Conservation (phyloP, 2,797 vertebrate genomes). For the Thaleichthys pacificus region DNA sequence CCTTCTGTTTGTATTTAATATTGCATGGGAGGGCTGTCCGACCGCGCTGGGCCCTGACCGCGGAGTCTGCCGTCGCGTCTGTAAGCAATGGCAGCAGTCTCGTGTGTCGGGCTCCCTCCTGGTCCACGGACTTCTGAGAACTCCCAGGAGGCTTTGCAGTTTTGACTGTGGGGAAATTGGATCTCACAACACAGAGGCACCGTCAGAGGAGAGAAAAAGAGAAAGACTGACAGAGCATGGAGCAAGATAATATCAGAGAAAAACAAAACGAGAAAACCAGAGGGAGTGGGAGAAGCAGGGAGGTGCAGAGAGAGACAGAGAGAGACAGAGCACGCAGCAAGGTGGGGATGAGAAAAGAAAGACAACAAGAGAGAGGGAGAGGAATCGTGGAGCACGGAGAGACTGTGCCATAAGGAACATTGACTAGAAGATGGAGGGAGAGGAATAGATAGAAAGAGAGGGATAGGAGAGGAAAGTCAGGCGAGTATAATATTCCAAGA, state of each 20-base stretch:
- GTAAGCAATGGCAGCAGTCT: slow-evolving; percentile 57
- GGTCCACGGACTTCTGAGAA: slow-evolving; percentile 35
- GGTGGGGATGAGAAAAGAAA: slow-evolving; percentile 17
- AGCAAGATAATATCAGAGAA: slow-evolving; percentile 31
- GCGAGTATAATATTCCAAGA: slow-evolving; percentile 24
- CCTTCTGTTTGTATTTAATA: slow-evolving; percentile 93
- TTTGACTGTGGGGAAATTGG: slow-evolving; percentile 67
- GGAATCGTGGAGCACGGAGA: slow-evolving; percentile 32
- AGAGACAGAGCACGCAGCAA: slow-evolving; percentile 22
- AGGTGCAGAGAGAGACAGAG: slow-evolving; percentile 26
- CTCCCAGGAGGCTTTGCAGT: slow-evolving; percentile 56
- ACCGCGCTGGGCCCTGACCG: slow-evolving; percentile 47
- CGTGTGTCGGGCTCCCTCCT: slow-evolving; percentile 47
- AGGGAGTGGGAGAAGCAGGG: slow-evolving; percentile 17
- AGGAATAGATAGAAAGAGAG: slow-evolving; percentile 55
- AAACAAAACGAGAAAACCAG: slow-evolving; percentile 32
- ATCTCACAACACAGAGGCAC: slow-evolving; percentile 62
- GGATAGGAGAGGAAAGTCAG: slow-evolving; percentile 19
- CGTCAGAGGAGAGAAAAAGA: slow-evolving; percentile 25
- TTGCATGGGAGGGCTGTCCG: slow-evolving; percentile 56
- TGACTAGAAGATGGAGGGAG: slow-evolving; percentile 8
- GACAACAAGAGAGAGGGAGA: slow-evolving; percentile 2
- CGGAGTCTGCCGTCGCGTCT: slow-evolving; percentile 48
- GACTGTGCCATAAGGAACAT: neutral
- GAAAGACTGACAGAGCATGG: slow-evolving; percentile 31